Conservation (phyloP, 2,797 vertebrate genomes). For the Bradypodion pumilum region DNA sequence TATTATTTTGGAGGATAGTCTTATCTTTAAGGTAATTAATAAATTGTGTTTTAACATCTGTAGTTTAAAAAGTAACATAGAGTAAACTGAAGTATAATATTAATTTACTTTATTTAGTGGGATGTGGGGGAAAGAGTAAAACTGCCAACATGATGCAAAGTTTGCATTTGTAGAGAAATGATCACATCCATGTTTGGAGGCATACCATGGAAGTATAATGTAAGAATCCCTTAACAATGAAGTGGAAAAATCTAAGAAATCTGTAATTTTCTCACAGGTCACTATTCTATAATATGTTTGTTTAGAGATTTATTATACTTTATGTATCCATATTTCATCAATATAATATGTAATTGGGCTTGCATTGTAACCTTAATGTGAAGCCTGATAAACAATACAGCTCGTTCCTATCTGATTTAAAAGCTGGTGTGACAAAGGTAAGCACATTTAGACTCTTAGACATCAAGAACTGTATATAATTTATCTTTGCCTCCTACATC, state of each 20-base stretch:
- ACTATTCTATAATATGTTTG: too few species aligned
- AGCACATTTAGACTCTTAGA: too few species aligned
- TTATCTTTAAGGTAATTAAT: neutral
- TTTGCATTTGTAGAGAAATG: neutral
- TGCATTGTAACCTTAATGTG: neutral
- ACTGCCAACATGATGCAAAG: neutral
- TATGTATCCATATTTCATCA: too few species aligned
- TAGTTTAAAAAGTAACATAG: neutral
- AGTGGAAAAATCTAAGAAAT: neutral
- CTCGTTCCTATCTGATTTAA: neutral
- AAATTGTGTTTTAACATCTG: neutral
- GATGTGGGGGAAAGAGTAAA: neutral
- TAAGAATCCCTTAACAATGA: neutral
- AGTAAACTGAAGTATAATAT: neutral
- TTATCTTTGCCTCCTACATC: too few species aligned
- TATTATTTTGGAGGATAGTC: neutral
- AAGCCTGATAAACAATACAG: neutral
- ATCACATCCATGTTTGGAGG: neutral
- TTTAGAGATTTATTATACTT: too few species aligned
- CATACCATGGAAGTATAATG: neutral
- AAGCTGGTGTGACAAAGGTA: too few species aligned
- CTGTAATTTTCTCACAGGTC: neutral
- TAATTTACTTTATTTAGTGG: neutral
- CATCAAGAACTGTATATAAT: too few species aligned
- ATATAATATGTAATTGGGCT: neutral